A percentile compares a stretch with the other conserved stretches of the same genome.
Evolutionary conservation across 1,140 invertebrate genomes (phyloP).

Genomic region (Scaptomyza montana): DNA sequence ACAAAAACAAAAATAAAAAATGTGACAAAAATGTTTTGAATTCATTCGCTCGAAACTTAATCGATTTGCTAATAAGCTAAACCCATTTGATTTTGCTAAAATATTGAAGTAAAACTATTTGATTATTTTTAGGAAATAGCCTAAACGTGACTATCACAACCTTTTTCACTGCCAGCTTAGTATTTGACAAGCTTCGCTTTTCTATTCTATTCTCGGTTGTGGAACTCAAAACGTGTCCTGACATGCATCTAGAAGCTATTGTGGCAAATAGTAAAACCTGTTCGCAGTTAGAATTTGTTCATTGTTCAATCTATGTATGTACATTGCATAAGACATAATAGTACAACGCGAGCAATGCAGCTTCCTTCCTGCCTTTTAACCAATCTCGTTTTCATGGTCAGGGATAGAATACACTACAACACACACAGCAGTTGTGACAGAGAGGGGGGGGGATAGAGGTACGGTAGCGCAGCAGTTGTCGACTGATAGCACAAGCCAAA

Average conservation of each 20-base stretch:
- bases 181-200: conserved; percentile 5
- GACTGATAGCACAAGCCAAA: conserved; percentile 36
- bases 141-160: neutral
- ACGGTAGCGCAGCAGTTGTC: neutral
- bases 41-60: no score
- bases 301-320: neutral
- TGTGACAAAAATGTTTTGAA: no score
- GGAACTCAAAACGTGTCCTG: neutral
- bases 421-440: neutral
- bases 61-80: no score
- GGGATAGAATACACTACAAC: conserved; percentile 1
- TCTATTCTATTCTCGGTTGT: no score
- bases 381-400: conserved; percentile 16
- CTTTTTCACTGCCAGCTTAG: neutral
- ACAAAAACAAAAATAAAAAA: no score
- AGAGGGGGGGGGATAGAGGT: neutral
- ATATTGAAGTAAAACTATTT: neutral
- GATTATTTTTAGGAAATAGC: neutral
- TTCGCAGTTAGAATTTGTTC: conserved; percentile 19
- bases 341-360: conserved; percentile 5
- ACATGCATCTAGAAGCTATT: neutral
- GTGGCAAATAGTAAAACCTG: conserved; percentile 18
- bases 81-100: no score
- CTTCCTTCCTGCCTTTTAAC: conserved; percentile 11
- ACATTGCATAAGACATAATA: conserved; percentile 18